Conservation (phyloP, 2,888 invertebrate species). For the Flabesymbios commensalis region DNA sequence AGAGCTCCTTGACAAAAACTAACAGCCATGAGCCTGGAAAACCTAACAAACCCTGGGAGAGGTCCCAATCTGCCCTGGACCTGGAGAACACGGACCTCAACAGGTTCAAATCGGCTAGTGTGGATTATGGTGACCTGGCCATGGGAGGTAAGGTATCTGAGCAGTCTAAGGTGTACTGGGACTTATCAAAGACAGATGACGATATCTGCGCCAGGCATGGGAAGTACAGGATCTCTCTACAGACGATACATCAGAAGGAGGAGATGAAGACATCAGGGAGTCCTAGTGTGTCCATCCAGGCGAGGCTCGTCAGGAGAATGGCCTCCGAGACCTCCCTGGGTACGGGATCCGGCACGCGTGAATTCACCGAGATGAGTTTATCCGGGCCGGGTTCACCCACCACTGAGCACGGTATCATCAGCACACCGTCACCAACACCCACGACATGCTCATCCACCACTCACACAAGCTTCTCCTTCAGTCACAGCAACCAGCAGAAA, state of each 20-base stretch:
- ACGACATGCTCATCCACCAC: not conserved
- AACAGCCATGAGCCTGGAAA: slow-evolving; percentile 4
- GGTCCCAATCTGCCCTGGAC: slow-evolving; percentile 52
- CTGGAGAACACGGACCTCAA: slow-evolving; percentile 18
- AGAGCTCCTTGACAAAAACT: slow-evolving; percentile 12
- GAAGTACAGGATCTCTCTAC: slow-evolving; percentile 42
- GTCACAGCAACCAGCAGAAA: slow-evolving; percentile 9
- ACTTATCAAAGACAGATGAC: slow-evolving; percentile 53
- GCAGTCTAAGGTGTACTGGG: slow-evolving; percentile 57
- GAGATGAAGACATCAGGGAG: slow-evolving; percentile 37
- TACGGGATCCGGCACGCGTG: not conserved
- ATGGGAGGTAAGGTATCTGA: slow-evolving; percentile 43
- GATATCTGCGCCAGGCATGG: slow-evolving; percentile 6
- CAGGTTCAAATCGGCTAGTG: slow-evolving; percentile 6
- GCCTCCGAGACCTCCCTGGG: slow-evolving; percentile 20
- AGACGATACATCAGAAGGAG: slow-evolving; percentile 57
- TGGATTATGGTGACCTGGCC: slow-evolving; percentile 11
- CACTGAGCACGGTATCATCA: not conserved
- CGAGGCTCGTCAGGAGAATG: slow-evolving; percentile 33
- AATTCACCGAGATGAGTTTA: slow-evolving; percentile 5
- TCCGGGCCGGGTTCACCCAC: slow-evolving; percentile 6
- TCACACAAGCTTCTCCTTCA: slow-evolving; percentile 24
- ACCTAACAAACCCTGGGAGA: slow-evolving; percentile 42
- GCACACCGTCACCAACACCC: slow-evolving; percentile 5
- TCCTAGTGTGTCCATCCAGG: slow-evolving; percentile 34